Evolutionary conservation across 2,797 vertebrate genomes (phyloP), one percentile per base, ranked within the genome.

Genomic region (Melanotaenia parkinsoni): DNA sequence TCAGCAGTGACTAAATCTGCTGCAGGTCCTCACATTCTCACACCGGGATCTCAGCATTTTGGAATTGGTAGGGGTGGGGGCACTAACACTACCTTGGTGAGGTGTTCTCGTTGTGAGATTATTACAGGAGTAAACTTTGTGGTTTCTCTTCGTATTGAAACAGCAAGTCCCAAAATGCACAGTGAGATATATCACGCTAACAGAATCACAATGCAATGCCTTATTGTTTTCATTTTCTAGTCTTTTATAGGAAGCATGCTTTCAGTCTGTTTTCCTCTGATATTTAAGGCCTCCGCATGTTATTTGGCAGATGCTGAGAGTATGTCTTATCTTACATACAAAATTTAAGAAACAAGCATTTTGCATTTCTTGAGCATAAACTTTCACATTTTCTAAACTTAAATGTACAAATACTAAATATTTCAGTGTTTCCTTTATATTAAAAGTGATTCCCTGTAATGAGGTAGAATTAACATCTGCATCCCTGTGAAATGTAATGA

Each of bases 51-150:
- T 85, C 79, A 78, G 84, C 80, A 82, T 30, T 90, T 89, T 90
- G 83, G 84, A 86, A 72, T 59, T 69, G 80, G 72, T 57, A 54
- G 67, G 67, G 65, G 61, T 14, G 58, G 73, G 76, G 54, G 56
- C 68, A 69, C 57, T 65, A 74, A 82, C 79, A 70, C 69, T 66
- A 78, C 70, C 73, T 79, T 70, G 70, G 80, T 20, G 24, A 73
- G 67, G 77, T 38, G 57, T 67, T 83, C 62, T 83, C 72, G 80
- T 74, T 79, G 74, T 87, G 79, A 67, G 77, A 77, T 89, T 86
- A 88, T 89, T 91, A 90, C 76, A 67, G 82, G 73, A 77, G 81
- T 79, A 84, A 90, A 90, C 80, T 86, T 82, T 81, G 78, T 77
- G 74, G 79, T 79, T 89, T 86, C 78, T 72, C 74, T 37, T 78